Percentiles rank a stretch among this genome's conserved stretches.
These are phyloP conservation scores for Pluvianellus socialis DNA, from an alignment of 2,113 vertebrate species.

Conservation along the genomic window DNA sequence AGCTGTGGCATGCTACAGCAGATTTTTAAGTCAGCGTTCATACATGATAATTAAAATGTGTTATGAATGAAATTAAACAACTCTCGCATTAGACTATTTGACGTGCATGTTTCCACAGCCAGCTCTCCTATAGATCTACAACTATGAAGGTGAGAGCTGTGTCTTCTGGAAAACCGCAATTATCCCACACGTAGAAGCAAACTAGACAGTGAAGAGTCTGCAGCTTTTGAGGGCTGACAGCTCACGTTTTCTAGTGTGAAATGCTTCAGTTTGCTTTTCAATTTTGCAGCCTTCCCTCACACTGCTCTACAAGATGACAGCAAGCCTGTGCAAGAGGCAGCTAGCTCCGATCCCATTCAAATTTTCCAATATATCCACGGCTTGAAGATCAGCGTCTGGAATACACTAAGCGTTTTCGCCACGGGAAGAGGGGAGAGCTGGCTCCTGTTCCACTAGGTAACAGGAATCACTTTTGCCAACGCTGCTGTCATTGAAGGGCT, in stretches of 20 bases:
- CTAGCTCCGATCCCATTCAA: background rate
- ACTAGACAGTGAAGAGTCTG: background rate
- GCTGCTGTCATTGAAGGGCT: background rate
- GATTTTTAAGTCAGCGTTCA: background rate
- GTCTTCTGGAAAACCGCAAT: background rate
- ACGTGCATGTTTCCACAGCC: rapidly evolving
- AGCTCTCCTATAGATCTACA: background rate
- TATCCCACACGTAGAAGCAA: background rate
- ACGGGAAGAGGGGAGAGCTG: background rate
- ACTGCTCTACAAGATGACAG: background rate
- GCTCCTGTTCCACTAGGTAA: background rate
- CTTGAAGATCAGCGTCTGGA: background rate
- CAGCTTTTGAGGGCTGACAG: background rate
- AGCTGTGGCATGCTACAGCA: background rate
- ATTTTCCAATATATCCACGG: rapidly evolving
- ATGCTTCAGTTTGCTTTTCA: background rate
- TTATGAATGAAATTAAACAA: background rate
- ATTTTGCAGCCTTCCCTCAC: background rate
- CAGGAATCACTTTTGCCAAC: background rate
- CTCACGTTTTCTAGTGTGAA: background rate
- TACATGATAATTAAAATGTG: background rate
- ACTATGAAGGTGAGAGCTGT: background rate
- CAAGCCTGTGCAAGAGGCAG: background rate
- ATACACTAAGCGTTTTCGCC: background rate
- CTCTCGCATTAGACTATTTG: background rate